Conservation (phyloP, 2,888 invertebrate species). For the Caradrina kadenii region DNA sequence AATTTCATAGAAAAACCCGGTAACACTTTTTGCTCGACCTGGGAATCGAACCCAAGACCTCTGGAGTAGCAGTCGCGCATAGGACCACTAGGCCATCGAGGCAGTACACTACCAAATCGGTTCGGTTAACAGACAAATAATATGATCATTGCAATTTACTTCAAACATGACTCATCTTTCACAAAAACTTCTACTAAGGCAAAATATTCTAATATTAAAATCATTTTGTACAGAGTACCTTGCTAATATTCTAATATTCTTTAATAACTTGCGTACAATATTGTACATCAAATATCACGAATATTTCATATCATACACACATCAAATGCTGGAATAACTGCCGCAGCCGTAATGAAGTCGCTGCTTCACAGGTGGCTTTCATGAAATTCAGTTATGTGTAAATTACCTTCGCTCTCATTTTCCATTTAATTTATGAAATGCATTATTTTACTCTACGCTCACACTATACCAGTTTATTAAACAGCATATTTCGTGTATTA, state of each 20-base stretch:
- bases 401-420: constrained; percentile 52
- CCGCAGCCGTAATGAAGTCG: constrained; percentile 53
- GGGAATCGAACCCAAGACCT: too few species aligned
- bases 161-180: too few species aligned
- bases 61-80: too few species aligned
- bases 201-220: constrained; percentile 4
- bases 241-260: background rate
- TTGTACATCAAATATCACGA: constrained; percentile 29
- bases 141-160: too few species aligned
- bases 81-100: too few species aligned
- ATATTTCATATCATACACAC: constrained; percentile 39
- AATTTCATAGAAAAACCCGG: too few species aligned
- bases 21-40: too few species aligned
- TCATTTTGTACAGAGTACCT: background rate
- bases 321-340: constrained; percentile 42
- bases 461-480: constrained; percentile 22
- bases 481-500: constrained; percentile 12
- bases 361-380: constrained; percentile 47
- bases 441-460: constrained; percentile 42
- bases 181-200: background rate
- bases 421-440: constrained; percentile 59
- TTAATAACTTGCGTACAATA: constrained; percentile 16
- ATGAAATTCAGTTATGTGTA: constrained; percentile 62
- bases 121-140: too few species aligned
- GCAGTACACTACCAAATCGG: too few species aligned